Conservation (phyloP, 2,113 vertebrate species). For the Larimichthys crocea region DNA sequence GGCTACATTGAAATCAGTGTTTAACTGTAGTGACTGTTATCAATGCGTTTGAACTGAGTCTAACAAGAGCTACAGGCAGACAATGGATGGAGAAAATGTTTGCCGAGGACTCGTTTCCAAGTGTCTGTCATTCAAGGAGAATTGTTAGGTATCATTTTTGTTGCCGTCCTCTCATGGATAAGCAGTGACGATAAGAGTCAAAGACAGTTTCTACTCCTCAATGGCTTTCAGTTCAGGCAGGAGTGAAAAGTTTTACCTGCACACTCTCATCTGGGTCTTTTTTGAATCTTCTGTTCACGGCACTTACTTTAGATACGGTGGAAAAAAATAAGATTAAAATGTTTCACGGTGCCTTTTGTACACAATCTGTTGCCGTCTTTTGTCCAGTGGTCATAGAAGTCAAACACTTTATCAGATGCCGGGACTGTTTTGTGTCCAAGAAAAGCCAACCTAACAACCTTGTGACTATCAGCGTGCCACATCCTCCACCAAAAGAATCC, state of each 20-base stretch:
- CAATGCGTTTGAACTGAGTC: constrained; percentile 24
- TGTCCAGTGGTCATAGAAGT: constrained; percentile 22
- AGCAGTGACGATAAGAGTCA: constrained; percentile 30
- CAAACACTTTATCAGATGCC: neutral
- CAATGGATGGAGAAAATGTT: constrained; percentile 36
- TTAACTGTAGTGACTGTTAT: constrained; percentile 44
- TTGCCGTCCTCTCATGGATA: constrained; percentile 53
- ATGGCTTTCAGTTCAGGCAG: constrained; percentile 21
- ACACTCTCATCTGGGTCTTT: constrained; percentile 19
- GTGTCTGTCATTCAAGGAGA: constrained; percentile 51
- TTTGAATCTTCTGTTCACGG: constrained; percentile 1
- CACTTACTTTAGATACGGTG: constrained; percentile 2
- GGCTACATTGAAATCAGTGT: constrained; percentile 54
- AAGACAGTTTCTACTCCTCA: constrained; percentile 11
- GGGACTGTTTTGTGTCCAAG: neutral
- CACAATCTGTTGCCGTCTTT: neutral
- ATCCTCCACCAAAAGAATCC: neutral
- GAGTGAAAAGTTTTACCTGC: constrained; percentile 19
- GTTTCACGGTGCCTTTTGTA: constrained; percentile 20
- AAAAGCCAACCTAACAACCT: constrained; percentile 12
- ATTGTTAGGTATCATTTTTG: constrained; percentile 46
- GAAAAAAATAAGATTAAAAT: constrained; percentile 17
- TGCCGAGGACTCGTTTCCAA: constrained; percentile 21
- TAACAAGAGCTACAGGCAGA: constrained; percentile 25
- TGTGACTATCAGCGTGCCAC: neutral